phyloP scores from a whole-genome alignment of 2,113 vertebrate genomes.

The Plectropomus leopardus region DNA sequence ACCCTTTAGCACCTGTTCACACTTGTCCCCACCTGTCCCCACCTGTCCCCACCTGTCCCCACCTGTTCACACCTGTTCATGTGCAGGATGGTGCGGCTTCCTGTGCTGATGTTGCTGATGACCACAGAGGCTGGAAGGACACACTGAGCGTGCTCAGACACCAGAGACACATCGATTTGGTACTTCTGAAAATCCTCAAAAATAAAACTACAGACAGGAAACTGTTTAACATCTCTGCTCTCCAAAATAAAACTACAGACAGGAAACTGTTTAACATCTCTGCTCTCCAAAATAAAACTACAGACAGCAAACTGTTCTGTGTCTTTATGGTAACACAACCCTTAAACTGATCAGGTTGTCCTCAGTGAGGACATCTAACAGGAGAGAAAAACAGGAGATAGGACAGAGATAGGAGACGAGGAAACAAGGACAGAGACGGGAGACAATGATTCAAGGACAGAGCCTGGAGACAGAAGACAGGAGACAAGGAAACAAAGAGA shows the following conservation, averaged over 20 bases:
- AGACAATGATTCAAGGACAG: neutral
- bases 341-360: neutral
- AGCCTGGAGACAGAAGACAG: neutral
- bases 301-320: neutral
- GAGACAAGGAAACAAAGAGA: neutral
- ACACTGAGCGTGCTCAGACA: slow-evolving; percentile 66
- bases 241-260: slow-evolving; percentile 21
- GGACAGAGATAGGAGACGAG: too few species aligned
- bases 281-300: slow-evolving; percentile 16
- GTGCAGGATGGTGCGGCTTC: slow-evolving; percentile 77
- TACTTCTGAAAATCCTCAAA: slow-evolving; percentile 77
- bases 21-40: slow-evolving; percentile 16
- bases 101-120: slow-evolving; percentile 70
- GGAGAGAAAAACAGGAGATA: too few species aligned
- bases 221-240: slow-evolving; percentile 17
- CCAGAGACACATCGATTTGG: slow-evolving; percentile 68
- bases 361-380: neutral
- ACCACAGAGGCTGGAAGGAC: slow-evolving; percentile 68
- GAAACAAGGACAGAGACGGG: neutral
- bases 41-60: slow-evolving; percentile 69
- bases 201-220: slow-evolving; percentile 77
- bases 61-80: slow-evolving; percentile 74
- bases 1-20: too few species aligned
- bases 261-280: neutral
- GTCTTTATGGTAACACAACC: too few species aligned